Percentiles rank a stretch among this genome's conserved stretches.
These are phyloP conservation scores for Coelopa pilipes DNA, from an alignment of 2,888 invertebrate genomes.

Conservation along the genomic window DNA sequence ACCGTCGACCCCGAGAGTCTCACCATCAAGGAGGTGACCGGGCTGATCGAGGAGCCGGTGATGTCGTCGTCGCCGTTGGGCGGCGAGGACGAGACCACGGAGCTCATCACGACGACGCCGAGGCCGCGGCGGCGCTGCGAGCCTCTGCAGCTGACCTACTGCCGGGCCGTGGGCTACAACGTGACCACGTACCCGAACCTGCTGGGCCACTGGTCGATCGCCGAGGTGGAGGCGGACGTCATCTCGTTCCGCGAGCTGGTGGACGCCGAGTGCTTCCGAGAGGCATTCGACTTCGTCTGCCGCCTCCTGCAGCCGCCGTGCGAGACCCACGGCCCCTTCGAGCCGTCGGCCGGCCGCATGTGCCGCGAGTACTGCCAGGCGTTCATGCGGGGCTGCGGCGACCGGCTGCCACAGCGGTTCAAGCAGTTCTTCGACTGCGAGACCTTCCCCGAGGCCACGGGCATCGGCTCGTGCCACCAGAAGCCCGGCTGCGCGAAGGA, in stretches of 20 bases:
- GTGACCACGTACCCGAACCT: slow-evolving; percentile 84
- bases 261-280: slow-evolving; percentile 88
- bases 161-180: slow-evolving; percentile 80
- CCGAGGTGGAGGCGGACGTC: slow-evolving; percentile 78
- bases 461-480: slow-evolving; percentile 77
- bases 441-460: slow-evolving; percentile 82
- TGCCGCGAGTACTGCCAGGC: slow-evolving; percentile 87
- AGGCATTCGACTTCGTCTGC: slow-evolving; percentile 91
- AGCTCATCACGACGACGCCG: slow-evolving; percentile 66
- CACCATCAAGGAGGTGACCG: slow-evolving; percentile 71
- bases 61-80: slow-evolving; percentile 65
- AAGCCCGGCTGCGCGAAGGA: slow-evolving; percentile 85
- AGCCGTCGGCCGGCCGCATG: slow-evolving; percentile 62
- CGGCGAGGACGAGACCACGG: slow-evolving; percentile 62
- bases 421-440: slow-evolving; percentile 81
- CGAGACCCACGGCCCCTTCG: slow-evolving; percentile 72
- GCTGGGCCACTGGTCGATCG: slow-evolving; percentile 71
- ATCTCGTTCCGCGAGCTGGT: slow-evolving; percentile 87
- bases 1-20: slow-evolving; percentile 75
- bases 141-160: slow-evolving; percentile 75
- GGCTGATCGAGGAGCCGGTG: slow-evolving; percentile 62
- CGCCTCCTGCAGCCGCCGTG: slow-evolving; percentile 87
- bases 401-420: slow-evolving; percentile 77
- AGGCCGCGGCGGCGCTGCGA: slow-evolving; percentile 76
- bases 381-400: slow-evolving; percentile 85